Conservation (phyloP, 2,888 invertebrate genomes). For the Dynastes tityus region DNA sequence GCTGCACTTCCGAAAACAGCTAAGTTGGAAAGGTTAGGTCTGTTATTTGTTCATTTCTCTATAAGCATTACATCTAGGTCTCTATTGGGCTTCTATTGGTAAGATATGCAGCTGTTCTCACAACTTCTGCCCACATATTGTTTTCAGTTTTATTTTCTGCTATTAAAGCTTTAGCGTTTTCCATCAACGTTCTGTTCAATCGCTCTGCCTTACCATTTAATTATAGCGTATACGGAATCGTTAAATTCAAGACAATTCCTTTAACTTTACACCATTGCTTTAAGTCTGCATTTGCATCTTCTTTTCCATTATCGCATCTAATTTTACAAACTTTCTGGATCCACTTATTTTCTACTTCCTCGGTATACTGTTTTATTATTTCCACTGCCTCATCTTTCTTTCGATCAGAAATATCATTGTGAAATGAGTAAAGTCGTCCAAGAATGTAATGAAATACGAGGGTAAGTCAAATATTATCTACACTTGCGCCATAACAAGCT, state of each 20-base stretch:
- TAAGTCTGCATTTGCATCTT: slow-evolving; percentile 51
- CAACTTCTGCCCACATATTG: slow-evolving; percentile 60
- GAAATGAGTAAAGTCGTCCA: no score
- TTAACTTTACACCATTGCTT: slow-evolving; percentile 50
- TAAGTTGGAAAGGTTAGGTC: slow-evolving; percentile 59
- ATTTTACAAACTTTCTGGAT: slow-evolving; percentile 42
- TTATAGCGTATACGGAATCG: slow-evolving; percentile 51
- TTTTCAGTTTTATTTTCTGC: slow-evolving; percentile 50
- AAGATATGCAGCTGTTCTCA: slow-evolving; percentile 40
- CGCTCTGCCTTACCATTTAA: slow-evolving; percentile 56
- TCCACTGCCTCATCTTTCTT: no score
- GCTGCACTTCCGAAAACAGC: slow-evolving; percentile 60
- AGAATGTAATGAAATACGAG: no score
- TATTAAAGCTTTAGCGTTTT: slow-evolving; percentile 58
- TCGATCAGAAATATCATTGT: no score
- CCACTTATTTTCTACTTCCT: slow-evolving; percentile 37
- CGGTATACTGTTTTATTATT: slow-evolving; percentile 48
- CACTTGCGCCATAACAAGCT: no score
- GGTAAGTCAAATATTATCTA: no score
- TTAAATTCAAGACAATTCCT: slow-evolving; percentile 51
- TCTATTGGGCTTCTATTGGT: slow-evolving; percentile 51
- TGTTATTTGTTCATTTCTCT: slow-evolving; percentile 60
- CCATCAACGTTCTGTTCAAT: slow-evolving; percentile 56
- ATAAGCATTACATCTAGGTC: slow-evolving; percentile 55
- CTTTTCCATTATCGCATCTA: slow-evolving; percentile 53